Percentiles rank a stretch among this genome's conserved stretches.
These are phyloP conservation scores for Peromyscus maniculatus DNA, from an alignment of 2,113 vertebrate genomes.

Conservation along the genomic window DNA sequence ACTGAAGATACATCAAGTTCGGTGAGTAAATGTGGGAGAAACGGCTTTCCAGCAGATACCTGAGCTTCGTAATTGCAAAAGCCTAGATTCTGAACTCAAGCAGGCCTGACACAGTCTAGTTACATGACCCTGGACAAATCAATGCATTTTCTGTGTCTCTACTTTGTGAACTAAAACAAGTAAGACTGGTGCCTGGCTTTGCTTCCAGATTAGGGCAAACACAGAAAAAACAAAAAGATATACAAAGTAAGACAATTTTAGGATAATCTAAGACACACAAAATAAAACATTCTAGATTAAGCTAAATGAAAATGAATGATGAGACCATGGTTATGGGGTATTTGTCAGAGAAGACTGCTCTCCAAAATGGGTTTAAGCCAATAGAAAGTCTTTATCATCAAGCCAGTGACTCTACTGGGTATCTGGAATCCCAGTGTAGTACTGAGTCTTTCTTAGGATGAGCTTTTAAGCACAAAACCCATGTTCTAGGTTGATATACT, in stretches of 20 bases:
- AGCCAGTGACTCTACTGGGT: background rate
- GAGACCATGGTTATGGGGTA: background rate
- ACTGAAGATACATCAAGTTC: background rate
- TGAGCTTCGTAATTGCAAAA: slow-evolving; percentile 12
- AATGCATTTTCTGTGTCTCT: background rate
- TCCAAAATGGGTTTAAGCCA: background rate
- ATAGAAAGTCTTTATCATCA: background rate
- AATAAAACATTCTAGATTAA: background rate
- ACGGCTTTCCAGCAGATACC: slow-evolving; percentile 21
- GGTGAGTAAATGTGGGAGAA: background rate
- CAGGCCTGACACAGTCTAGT: background rate
- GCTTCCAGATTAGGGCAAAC: background rate
- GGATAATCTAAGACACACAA: background rate
- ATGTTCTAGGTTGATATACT: background rate
- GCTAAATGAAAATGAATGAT: background rate
- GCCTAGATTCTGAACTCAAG: slow-evolving; percentile 31
- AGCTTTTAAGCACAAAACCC: background rate
- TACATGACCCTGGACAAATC: background rate
- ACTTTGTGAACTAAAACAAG: slow-evolving; percentile 38
- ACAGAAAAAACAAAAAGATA: slow-evolving; percentile 18
- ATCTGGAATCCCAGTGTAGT: too few species aligned
- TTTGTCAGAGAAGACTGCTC: background rate
- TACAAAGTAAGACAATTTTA: background rate
- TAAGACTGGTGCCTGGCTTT: background rate
- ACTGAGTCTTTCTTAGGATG: too few species aligned